Base-by-base conservation (phyloP, 2,113 vertebrate species). In the Catagonus wagneri region DNA sequence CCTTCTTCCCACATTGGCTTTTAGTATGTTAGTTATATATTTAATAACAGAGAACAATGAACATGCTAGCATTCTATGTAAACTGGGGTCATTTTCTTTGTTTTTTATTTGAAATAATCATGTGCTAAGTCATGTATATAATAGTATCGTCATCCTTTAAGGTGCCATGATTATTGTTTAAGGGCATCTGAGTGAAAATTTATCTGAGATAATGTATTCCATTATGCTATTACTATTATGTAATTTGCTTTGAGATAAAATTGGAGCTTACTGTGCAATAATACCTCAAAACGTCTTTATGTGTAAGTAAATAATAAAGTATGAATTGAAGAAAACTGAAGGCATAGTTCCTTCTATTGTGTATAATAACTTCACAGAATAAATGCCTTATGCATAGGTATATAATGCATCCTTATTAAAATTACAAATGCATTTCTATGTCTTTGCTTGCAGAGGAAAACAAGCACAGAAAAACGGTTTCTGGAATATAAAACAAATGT, bases 281-380 rank as follows among this genome's bases (percentile, higher is more conserved):
- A 52, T 61, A 60, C 15, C 14, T 87, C 60, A 83, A 36, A 68
- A 34, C 76, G 85, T 61, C 34, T 76, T 90, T 86, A 79, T 58
- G 66, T 90, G 9, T 72, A 91, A 52, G 12, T 86, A 91, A 90
- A 84, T 72, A 88, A 83, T 52, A 50, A 90, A 85, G 34, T 78
- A 36, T 29, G 17, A 96, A 81, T 9, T 60, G 34, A 86, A 39
- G 56, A 63, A 83, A 90, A 71, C 32, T 93, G 74, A 97, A 95
- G 16, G 69, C 23, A 81, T 22, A 14, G 1, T 69, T 80, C 44
- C 34, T 95, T 92, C 89, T 86, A 75, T 12, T 58, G 34, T 75
- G 11, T 58, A 50, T 50, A 76, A 12, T 84, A 69, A 72, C 32
- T 34, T 93, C 23, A 29, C 19, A 79, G 50, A 89, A 95, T 83